A percentile compares a stretch with the other conserved stretches of the same genome.
Evolutionary conservation across 2,888 invertebrate species (phyloP).

Genomic region (Heteromurus nitidus): DNA sequence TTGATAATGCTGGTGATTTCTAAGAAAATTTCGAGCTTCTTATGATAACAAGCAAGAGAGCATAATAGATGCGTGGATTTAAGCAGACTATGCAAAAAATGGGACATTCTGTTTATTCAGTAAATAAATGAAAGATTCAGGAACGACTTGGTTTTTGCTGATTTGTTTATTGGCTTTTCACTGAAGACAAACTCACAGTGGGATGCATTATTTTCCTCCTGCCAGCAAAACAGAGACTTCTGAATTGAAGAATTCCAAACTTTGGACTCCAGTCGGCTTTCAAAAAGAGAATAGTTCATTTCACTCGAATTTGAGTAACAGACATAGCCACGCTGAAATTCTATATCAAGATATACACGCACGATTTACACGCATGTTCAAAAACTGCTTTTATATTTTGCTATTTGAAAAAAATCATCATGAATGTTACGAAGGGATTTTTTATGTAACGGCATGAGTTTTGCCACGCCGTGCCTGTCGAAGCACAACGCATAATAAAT

Average conservation of each 20-base stretch:
- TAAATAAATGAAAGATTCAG: conserved; percentile 40
- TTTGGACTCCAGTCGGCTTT: background rate
- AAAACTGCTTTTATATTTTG: background rate
- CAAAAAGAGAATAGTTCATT: conserved; percentile 14
- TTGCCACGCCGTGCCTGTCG: conserved; percentile 42
- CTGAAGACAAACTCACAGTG: conserved; percentile 14
- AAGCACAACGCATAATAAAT: conserved; percentile 58
- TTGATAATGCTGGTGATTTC: background rate
- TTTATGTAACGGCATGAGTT: conserved; percentile 40
- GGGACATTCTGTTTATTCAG: conserved; percentile 15
- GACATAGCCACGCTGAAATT: background rate
- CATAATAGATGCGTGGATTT: background rate
- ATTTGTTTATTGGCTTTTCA: conserved; percentile 58
- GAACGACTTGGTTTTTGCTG: conserved; percentile 40
- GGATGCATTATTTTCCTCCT: conserved; percentile 2
- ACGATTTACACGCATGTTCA: background rate
- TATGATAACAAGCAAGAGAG: conserved; percentile 3
- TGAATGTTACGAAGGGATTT: conserved; percentile 28
- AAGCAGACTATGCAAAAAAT: background rate
- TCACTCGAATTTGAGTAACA: background rate
- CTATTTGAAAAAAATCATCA: background rate
- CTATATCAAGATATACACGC: background rate
- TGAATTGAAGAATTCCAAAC: background rate
- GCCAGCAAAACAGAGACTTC: background rate
- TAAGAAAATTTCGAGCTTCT: background rate